A percentile compares a stretch with the other conserved stretches of the same genome.
phyloP scores from a whole-genome alignment of 2,888 invertebrate species.

The Andrena chrysosceles region DNA sequence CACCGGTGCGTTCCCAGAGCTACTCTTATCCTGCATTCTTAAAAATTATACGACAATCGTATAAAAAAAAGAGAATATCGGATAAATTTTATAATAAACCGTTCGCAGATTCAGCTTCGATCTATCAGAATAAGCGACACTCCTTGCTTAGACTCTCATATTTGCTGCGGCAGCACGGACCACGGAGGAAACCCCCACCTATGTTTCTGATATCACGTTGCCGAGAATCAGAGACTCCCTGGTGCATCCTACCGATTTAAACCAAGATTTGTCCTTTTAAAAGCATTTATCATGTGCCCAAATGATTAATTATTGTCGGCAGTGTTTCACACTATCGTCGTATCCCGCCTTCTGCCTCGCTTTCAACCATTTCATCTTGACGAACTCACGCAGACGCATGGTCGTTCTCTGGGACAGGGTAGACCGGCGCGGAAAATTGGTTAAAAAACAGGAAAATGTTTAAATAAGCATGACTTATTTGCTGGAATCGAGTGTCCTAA shows the following conservation, averaged over 20 bases:
- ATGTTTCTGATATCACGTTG: slow-evolving; percentile 57
- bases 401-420: neutral
- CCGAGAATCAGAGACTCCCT: slow-evolving; percentile 84
- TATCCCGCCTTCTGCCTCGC: neutral
- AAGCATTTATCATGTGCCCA: neutral
- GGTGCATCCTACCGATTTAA: slow-evolving; percentile 68
- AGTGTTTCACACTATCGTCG: neutral
- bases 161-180: slow-evolving; percentile 50
- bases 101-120: slow-evolving; percentile 23
- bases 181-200: slow-evolving; percentile 63
- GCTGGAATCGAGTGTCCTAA: neutral
- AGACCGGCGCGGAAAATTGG: slow-evolving; percentile 17
- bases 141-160: neutral
- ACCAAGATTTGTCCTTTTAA: slow-evolving; percentile 29
- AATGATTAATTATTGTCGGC: slow-evolving; percentile 5
- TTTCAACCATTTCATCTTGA: neutral
- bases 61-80: neutral
- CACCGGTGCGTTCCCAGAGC: slow-evolving; percentile 41
- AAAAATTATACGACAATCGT: neutral
- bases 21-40: slow-evolving; percentile 51
- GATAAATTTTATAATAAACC: neutral
- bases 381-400: neutral
- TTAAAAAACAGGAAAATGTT: slow-evolving; percentile 1
- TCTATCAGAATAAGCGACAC: too few species aligned
- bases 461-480: neutral